phyloP scores from a whole-genome alignment of 2,113 vertebrate genomes.

The Hoplias malabaricus region DNA sequence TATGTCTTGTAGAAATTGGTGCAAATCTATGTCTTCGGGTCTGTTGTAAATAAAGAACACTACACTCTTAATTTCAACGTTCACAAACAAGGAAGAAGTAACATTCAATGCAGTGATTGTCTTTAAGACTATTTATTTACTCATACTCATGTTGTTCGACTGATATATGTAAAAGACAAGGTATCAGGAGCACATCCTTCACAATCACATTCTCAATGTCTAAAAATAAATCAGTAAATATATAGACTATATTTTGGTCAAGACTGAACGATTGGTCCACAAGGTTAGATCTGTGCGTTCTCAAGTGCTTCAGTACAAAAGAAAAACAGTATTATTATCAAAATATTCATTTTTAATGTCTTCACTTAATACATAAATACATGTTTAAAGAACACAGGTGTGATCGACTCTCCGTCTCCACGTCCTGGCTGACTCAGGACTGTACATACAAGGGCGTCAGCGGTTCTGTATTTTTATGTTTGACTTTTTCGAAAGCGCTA shows the following conservation, averaged over 20 bases:
- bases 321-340: slow-evolving; percentile 98
- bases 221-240: slow-evolving; percentile 49
- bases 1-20: slow-evolving; percentile 90
- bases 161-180: slow-evolving; percentile 89
- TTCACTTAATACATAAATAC: slow-evolving; percentile 99
- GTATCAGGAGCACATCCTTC: slow-evolving; percentile 79
- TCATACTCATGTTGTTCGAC: slow-evolving; percentile 61
- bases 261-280: slow-evolving; percentile 89
- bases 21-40: slow-evolving; percentile 89
- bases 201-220: slow-evolving; percentile 75
- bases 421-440: slow-evolving; percentile 83
- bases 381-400: slow-evolving; percentile 94
- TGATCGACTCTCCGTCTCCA: slow-evolving; percentile 84
- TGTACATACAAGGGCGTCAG: slow-evolving; percentile 76
- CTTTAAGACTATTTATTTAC: slow-evolving; percentile 88
- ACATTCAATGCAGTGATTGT: slow-evolving; percentile 97
- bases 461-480: too few species aligned
- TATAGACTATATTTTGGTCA: slow-evolving; percentile 69
- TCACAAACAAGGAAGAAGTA: slow-evolving; percentile 90
- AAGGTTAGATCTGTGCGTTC: slow-evolving; percentile 89
- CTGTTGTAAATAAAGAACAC: slow-evolving; percentile 96
- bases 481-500: slow-evolving; percentile 78
- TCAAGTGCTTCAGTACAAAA: slow-evolving; percentile 97
- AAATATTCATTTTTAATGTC: slow-evolving; percentile 99
- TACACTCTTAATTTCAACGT: slow-evolving; percentile 90